A percentile compares a stretch with the other conserved stretches of the same genome.
phyloP scores from a whole-genome alignment of 2,888 invertebrate genomes.

The Labia minor region DNA sequence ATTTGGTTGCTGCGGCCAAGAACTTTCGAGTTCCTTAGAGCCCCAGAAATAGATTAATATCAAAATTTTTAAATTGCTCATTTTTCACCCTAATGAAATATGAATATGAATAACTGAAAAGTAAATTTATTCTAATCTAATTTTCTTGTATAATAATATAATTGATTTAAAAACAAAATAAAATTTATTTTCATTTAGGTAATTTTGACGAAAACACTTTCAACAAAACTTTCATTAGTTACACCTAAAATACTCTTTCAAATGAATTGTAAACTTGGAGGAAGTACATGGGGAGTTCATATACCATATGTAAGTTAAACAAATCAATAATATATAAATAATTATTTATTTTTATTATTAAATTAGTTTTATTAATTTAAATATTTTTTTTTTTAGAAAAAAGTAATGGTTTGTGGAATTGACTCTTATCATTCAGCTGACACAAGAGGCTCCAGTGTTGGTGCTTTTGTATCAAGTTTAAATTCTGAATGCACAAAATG shows the following conservation, averaged over 20 bases:
- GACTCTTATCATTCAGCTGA: slow-evolving; percentile 65
- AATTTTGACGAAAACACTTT: slow-evolving; percentile 58
- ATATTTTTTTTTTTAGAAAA: slow-evolving; percentile 36
- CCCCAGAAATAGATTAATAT: too few species aligned
- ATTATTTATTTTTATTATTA: too few species aligned
- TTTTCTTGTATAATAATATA: too few species aligned
- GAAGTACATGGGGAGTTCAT: slow-evolving; percentile 74
- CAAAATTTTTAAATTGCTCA: too few species aligned
- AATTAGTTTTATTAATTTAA: not conserved
- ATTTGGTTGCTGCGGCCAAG: too few species aligned
- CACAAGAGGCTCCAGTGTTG: slow-evolving; percentile 47
- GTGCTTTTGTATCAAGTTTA: slow-evolving; percentile 71
- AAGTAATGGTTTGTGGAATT: slow-evolving; percentile 78
- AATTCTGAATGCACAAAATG: slow-evolving; percentile 65
- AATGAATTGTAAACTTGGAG: slow-evolving; percentile 91
- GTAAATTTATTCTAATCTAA: too few species aligned
- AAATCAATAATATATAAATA: too few species aligned
- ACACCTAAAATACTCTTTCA: slow-evolving; percentile 84
- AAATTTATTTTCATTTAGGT: too few species aligned
- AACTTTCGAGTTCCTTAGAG: too few species aligned
- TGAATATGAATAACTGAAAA: too few species aligned
- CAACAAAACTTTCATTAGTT: slow-evolving; percentile 60
- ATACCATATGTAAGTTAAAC: slow-evolving; percentile 55
- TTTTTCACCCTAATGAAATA: too few species aligned
- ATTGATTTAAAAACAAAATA: too few species aligned